These are phyloP conservation scores for Cheirogaleus medius DNA, from an alignment of 2,113 vertebrate genomes.

Conservation along the genomic window DNA sequence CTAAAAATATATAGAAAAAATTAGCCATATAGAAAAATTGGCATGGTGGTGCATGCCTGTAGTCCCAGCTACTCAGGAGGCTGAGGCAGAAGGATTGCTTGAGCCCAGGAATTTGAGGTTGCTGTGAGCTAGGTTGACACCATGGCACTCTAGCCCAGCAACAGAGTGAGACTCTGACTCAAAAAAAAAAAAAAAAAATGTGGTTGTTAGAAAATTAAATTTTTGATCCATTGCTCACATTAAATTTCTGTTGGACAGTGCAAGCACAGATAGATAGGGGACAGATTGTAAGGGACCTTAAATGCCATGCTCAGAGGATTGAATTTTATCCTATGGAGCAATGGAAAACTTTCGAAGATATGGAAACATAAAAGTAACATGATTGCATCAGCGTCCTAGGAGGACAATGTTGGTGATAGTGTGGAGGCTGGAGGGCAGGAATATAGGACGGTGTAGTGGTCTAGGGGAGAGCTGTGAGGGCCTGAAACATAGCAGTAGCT, in stretches of 20 bases:
- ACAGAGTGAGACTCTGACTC: no score
- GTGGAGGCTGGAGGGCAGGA: not conserved
- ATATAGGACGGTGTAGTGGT: not conserved
- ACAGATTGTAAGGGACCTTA: not conserved
- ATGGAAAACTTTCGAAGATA: not conserved
- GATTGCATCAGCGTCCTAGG: not conserved
- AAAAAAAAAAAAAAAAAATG: no score
- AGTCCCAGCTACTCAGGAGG: no score
- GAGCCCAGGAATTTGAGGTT: no score
- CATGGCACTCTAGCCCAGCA: no score
- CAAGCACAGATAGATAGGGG: not conserved
- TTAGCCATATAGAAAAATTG: no score
- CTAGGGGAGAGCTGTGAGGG: not conserved
- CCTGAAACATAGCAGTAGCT: not conserved
- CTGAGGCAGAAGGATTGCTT: no score
- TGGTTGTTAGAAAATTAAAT: not conserved
- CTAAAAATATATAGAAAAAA: no score
- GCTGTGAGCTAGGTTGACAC: no score
- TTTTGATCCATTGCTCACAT: not conserved
- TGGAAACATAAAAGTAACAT: not conserved
- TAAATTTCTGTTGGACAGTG: not conserved
- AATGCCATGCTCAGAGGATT: not conserved
- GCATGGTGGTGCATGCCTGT: no score
- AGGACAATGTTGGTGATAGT: not conserved
- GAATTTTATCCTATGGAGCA: not conserved